Percentiles rank a stretch among this genome's conserved stretches.
Evolutionary conservation across 2,888 invertebrate species (phyloP).

Genomic region (Mycalesis mineus): DNA sequence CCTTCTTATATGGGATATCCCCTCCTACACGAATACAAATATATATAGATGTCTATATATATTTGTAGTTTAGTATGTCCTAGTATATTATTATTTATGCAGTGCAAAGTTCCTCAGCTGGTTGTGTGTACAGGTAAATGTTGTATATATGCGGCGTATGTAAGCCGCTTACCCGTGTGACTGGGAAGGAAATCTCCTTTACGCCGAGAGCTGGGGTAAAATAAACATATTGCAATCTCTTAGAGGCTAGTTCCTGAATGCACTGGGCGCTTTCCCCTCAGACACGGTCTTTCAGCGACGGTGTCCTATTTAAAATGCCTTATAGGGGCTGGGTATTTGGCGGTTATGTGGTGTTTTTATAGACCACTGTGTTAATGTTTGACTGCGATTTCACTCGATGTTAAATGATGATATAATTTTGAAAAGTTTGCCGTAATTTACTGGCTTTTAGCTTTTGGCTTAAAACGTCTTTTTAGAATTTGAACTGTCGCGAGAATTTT

Average conservation of each 20-base stretch:
- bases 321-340: neutral
- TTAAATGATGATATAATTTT: too few species aligned
- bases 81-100: neutral
- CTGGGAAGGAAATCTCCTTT: neutral
- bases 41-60: too few species aligned
- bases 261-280: too few species aligned
- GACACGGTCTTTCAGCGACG: neutral
- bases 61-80: too few species aligned
- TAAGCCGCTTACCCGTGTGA: conserved; percentile 3
- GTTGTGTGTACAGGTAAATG: neutral
- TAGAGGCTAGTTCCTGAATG: neutral
- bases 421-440: too few species aligned
- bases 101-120: neutral
- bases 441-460: too few species aligned
- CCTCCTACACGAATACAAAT: too few species aligned
- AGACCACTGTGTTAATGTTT: too few species aligned
- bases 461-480: too few species aligned
- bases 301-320: neutral
- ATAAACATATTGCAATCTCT: conserved; percentile 6
- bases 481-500: too few species aligned
- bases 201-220: neutral
- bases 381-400: too few species aligned
- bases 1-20: too few species aligned
- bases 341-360: neutral
- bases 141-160: neutral